Base-by-base conservation (phyloP, 2,797 vertebrate genomes). In the Aldrovandia affinis region DNA sequence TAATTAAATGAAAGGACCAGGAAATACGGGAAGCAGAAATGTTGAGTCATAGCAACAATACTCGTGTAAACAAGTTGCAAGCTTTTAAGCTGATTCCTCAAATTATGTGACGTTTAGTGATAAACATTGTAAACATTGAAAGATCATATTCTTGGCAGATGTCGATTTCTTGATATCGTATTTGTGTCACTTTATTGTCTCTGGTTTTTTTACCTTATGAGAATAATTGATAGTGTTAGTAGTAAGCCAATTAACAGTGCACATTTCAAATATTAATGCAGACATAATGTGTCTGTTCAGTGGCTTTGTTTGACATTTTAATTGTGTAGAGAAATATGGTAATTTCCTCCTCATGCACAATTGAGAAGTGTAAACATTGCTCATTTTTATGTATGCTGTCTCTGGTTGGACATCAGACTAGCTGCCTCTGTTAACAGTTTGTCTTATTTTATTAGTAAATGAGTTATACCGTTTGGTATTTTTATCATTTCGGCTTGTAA, bases 21-120 rank as follows among this genome's bases (percentile, higher is more conserved):
- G 50, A 14, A 79, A 30, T 47, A 30, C 50, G 50, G 18, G 47
- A 55, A 55, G 9, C 78, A 79, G 25, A 54, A 54, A 79, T 79
- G 78, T 79, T 79, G 78, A 79, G 78, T 79, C 78, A 79, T 55
- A 30, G 78, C 78, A 54, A 33, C 12, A 33, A 1, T 55, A 77
- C 8, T 77, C 42, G 78, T 52, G 18, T 79, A 52, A 55, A 52
- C 78, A 79, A 79, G 47, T 79, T 79, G 47, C 20, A 22, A 54
- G 78, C 47, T 33, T 79, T 54, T 79, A 55, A 79, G 9, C 20
- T 44, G 22, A 47, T 77, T 6, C 25, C 47, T 47, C 42, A 28
- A 33, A 15, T 54, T 15, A 12, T 30, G 47, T 22, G 2, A n/a
- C 28, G 78, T 33, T 52, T n/a, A 18, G 10, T 20, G 78, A 30